Percentiles rank a stretch among this genome's conserved stretches.
Evolutionary conservation across 1,140 invertebrate genomes (phyloP).

Genomic region (Ips typographus): DNA sequence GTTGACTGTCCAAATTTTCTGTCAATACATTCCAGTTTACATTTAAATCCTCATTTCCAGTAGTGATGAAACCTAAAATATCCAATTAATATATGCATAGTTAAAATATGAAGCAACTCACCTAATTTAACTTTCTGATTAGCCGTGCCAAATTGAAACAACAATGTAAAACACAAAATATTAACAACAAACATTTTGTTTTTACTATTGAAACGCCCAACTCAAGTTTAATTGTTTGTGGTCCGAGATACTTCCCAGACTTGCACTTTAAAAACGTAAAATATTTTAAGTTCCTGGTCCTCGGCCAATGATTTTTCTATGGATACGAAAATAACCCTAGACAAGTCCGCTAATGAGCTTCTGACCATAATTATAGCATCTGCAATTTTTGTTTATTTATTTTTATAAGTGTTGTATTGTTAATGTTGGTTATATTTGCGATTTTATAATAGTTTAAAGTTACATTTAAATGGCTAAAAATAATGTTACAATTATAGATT

Average conservation of each 20-base stretch:
- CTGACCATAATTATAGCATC: neutral
- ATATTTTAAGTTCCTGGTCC: neutral
- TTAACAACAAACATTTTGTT: neutral
- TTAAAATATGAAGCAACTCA: neutral
- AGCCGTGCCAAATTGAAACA: neutral
- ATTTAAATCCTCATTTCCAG: neutral
- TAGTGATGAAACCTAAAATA: neutral
- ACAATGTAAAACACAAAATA: neutral
- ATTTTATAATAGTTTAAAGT: neutral
- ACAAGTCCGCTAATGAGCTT: neutral
- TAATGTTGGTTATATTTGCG: neutral
- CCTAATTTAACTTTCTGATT: neutral
- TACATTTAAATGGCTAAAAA: neutral
- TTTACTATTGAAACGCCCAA: neutral
- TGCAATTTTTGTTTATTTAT: neutral
- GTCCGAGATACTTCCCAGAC: neutral
- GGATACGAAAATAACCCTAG: neutral
- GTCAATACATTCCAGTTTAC: neutral
- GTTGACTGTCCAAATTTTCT: neutral
- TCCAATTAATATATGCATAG: neutral
- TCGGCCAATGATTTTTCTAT: neutral
- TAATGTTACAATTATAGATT: no score
- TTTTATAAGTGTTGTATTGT: neutral
- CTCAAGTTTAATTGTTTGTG: neutral
- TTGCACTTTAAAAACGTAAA: neutral